Conservation (phyloP, 2,888 invertebrate species). For the Lithophane ornitopus region DNA sequence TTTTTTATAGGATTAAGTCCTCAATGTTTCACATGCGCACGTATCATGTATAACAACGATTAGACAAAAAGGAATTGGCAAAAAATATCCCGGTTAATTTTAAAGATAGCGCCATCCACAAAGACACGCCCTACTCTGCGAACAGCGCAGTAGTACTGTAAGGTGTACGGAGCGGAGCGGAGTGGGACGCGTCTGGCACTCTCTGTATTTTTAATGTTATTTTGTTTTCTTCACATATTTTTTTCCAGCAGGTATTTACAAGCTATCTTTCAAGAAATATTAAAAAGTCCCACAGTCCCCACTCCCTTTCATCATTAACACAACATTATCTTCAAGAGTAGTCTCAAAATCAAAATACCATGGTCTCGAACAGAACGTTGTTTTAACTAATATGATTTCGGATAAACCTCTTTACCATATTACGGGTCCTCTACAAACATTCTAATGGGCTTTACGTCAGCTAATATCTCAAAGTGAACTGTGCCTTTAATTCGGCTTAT, state of each 20-base stretch:
- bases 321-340: constrained; percentile 29
- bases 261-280: constrained; percentile 1
- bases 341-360: constrained; percentile 32
- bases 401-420: constrained; percentile 46
- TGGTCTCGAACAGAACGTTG: constrained; percentile 24
- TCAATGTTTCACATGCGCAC: neutral
- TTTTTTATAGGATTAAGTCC: neutral
- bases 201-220: neutral
- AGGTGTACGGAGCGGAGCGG: too few species aligned
- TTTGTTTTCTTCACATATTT: neutral
- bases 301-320: constrained; percentile 39
- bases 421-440: constrained; percentile 55
- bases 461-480: constrained; percentile 33
- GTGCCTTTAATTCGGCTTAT: constrained; percentile 26
- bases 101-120: too few species aligned
- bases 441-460: constrained; percentile 47
- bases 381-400: constrained; percentile 55
- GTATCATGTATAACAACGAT: neutral
- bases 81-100: neutral
- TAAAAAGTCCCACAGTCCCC: constrained; percentile 1
- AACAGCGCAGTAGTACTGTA: too few species aligned
- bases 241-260: neutral
- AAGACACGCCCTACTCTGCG: too few species aligned
- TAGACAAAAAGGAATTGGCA: neutral
- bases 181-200: too few species aligned